Evolutionary conservation across 2,797 vertebrate genomes (phyloP).

Genomic region (Carduelis carduelis): DNA sequence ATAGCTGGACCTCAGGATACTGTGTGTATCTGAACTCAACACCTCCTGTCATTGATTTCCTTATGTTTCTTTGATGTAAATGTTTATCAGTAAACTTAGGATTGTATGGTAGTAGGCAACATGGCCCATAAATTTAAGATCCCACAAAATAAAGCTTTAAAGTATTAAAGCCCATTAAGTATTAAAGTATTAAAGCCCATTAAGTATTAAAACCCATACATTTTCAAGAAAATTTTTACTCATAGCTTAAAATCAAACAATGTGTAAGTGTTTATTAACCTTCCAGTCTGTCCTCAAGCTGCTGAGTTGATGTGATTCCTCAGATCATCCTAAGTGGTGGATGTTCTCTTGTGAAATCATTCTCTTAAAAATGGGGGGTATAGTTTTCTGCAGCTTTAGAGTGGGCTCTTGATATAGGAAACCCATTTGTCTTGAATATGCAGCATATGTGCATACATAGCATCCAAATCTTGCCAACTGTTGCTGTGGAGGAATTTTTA

Average conservation of each 20-base stretch:
- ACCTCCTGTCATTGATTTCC: neutral
- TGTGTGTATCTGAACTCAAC: accelerated
- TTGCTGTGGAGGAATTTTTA: neutral
- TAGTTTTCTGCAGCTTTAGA: neutral
- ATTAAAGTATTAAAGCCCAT: too few species aligned
- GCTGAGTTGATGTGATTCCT: neutral
- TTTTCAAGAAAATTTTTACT: neutral
- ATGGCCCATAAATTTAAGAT: neutral
- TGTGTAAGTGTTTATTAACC: neutral
- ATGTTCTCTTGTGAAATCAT: neutral
- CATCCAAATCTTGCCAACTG: neutral
- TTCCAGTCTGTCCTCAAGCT: neutral
- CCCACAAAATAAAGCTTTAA: neutral
- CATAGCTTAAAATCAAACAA: neutral
- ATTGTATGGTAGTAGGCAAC: neutral
- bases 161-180: too few species aligned
- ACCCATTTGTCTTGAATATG: neutral
- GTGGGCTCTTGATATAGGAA: neutral
- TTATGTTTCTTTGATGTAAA: neutral
- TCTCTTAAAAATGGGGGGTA: neutral
- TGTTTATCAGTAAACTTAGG: neutral
- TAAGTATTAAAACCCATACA: neutral
- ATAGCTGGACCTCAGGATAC: neutral
- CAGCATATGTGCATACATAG: accelerated
- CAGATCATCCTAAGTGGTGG: neutral